These are phyloP conservation scores for Melinaea menophilus DNA, from an alignment of 2,888 invertebrate species.

Conservation along the genomic window DNA sequence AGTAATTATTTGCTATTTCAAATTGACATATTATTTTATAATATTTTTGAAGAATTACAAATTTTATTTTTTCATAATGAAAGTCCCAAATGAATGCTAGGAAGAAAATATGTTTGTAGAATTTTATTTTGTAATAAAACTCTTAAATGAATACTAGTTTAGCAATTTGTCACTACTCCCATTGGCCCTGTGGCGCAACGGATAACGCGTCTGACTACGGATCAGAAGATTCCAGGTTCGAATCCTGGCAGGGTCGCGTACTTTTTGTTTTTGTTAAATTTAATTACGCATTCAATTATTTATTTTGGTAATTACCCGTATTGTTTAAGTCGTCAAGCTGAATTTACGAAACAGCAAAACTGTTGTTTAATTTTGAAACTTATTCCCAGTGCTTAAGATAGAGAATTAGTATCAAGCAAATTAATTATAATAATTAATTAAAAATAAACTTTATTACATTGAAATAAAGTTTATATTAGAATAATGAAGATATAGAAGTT, in stretches of 20 bases:
- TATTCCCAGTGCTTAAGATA: conserved; percentile 41
- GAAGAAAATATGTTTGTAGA: too few relatives aligned
- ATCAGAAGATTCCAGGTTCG: conserved; percentile 83
- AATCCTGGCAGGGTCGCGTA: conserved; percentile 79
- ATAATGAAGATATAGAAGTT: conserved; percentile 37
- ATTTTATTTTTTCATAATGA: too few relatives aligned
- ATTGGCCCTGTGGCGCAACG: conserved; percentile 81
- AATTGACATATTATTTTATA: too few relatives aligned
- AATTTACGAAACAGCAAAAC: conserved; percentile 57
- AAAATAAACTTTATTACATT: conserved; percentile 32
- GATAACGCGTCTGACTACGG: conserved; percentile 85
- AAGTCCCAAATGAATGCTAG: not conserved
- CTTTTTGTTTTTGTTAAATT: conserved; percentile 33
- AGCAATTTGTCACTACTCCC: not conserved
- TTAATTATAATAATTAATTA: conserved; percentile 9
- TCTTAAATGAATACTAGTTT: not conserved
- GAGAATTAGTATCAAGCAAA: conserved; percentile 41
- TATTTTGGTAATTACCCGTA: conserved; percentile 53
- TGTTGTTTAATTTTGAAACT: conserved; percentile 40
- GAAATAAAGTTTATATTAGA: conserved; percentile 33
- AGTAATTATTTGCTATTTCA: too few relatives aligned
- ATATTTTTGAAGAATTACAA: too few relatives aligned
- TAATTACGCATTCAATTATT: conserved; percentile 45
- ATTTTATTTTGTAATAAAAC: not conserved
- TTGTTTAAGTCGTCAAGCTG: conserved; percentile 56